phyloP scores from a whole-genome alignment of 2,797 vertebrate genomes.

The Poliocrania exsul region DNA sequence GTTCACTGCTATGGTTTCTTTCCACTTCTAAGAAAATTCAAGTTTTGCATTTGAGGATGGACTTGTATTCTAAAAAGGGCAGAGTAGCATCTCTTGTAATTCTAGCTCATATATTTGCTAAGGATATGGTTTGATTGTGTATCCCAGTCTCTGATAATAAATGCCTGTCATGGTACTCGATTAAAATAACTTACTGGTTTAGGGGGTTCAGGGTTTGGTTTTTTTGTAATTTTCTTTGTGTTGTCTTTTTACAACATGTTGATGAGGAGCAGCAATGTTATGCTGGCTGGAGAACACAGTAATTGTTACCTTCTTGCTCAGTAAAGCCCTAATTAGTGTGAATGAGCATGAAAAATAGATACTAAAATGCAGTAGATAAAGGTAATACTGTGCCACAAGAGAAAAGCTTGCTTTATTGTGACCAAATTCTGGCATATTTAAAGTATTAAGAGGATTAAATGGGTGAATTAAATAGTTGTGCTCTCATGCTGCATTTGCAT shows the following conservation, averaged over 20 bases:
- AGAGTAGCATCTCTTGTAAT: not conserved
- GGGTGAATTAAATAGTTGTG: not conserved
- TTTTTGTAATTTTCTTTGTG: not conserved
- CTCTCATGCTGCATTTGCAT: not conserved
- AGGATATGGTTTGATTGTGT: not conserved
- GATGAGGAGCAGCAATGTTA: not conserved
- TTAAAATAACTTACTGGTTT: not conserved
- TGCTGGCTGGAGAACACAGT: not conserved
- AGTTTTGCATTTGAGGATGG: not conserved
- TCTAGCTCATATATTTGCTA: not conserved
- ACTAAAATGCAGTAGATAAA: not conserved
- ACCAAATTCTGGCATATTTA: constrained; percentile 21
- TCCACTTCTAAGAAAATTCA: not conserved
- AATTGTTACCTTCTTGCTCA: constrained; percentile 9
- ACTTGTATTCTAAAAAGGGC: not conserved
- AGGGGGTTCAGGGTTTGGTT: not conserved
- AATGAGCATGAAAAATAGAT: constrained; percentile 10
- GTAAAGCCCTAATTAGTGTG: constrained; percentile 10
- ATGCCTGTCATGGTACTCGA: not conserved
- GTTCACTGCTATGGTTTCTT: not conserved
- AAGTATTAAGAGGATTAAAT: constrained; percentile 38
- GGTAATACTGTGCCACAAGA: not conserved
- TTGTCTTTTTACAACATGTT: not conserved
- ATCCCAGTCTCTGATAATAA: not conserved
- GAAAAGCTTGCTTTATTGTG: constrained; percentile 3